Conservation (phyloP, 2,888 invertebrate species). For the Geotrupes spiniger region DNA sequence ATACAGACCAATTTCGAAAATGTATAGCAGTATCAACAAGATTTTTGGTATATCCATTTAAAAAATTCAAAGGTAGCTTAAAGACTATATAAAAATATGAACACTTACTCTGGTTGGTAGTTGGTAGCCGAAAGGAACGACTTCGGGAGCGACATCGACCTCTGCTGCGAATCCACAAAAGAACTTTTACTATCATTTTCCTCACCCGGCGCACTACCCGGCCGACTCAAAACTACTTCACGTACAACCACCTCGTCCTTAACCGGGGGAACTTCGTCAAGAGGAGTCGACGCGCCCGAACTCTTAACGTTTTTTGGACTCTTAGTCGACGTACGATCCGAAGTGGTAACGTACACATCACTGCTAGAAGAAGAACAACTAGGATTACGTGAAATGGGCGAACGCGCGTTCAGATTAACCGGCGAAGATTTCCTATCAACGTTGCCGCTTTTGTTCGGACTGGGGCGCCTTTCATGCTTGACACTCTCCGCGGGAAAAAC, state of each 20-base stretch:
- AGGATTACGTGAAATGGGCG: slow-evolving; percentile 40
- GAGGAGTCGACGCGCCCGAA: slow-evolving; percentile 54
- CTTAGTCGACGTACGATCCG: slow-evolving; percentile 52
- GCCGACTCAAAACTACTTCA: slow-evolving; percentile 51
- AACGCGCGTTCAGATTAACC: slow-evolving; percentile 33
- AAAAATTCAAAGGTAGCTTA: no score
- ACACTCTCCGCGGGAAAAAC: slow-evolving; percentile 13
- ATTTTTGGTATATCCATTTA: no score
- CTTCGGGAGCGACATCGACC: slow-evolving; percentile 56
- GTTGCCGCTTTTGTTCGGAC: slow-evolving; percentile 31
- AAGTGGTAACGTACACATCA: slow-evolving; percentile 56
- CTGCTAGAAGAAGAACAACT: slow-evolving; percentile 53
- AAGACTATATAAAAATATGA: slow-evolving; percentile 3
- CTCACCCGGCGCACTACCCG: slow-evolving; percentile 56
- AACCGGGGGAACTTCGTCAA: slow-evolving; percentile 45
- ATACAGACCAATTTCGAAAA: no score
- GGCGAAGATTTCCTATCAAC: slow-evolving; percentile 30
- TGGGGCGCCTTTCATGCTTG: slow-evolving; percentile 28
- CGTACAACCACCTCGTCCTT: slow-evolving; percentile 40
- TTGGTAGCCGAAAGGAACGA: slow-evolving; percentile 51
- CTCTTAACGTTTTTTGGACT: slow-evolving; percentile 52
- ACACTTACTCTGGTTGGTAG: slow-evolving; percentile 33
- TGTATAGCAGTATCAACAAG: no score
- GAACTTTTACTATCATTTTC: slow-evolving; percentile 29
- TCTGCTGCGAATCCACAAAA: slow-evolving; percentile 47